Base-by-base conservation (phyloP, 2,113 vertebrate species). In the Thryonomys swinderianus region DNA sequence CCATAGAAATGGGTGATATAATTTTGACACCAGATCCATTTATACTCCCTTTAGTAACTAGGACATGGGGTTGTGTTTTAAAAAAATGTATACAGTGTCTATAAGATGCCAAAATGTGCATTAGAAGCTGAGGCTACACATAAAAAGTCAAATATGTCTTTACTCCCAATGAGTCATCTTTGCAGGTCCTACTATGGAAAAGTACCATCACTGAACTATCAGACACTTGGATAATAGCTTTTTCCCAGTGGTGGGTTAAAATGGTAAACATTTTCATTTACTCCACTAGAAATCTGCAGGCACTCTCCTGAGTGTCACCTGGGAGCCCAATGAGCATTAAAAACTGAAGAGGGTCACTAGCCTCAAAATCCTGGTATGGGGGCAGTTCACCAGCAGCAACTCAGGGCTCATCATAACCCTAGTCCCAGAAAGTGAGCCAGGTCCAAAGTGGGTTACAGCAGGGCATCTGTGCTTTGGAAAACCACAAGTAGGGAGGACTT, bases 191-290 rank as follows among this genome's bases (percentile, higher is more conserved):
- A 51, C 61, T 48, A 62, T 14, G 53, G n/a, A 90, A 61, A 78
- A 95, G 73, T 5, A 78, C 2, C 3, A 20, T 53, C 30, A 11
- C 4, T 9, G 40, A 53, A 90, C 16, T 40, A 87, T 21, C 34
- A 1, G 37, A 51, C 10, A 57, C 84, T 73, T 61, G 53, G 10
- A 37, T 59, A 64, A 45, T 0, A 61, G 42, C 40, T 91, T 45
- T 10, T 79, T 88, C 85, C n/a, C 62, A 83, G 62, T 34, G 53
- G 30, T 55, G 13, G 13, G 37, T 30, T 78, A 30, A 82, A 93
- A 95, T 62, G 34, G 37, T 92, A 91, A 84, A 85, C 37, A 34
- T 61, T 92, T 89, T 91, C 25, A 74, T 85, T 83, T 74, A 14
- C 12, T 91, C 57, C 59, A 25, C 30, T 86, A 30, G 27, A 83